A percentile compares a stretch with the other conserved stretches of the same genome.
These are phyloP conservation scores for Luscinia megarhynchos DNA, from an alignment of 2,797 vertebrate genomes.

Conservation along the genomic window DNA sequence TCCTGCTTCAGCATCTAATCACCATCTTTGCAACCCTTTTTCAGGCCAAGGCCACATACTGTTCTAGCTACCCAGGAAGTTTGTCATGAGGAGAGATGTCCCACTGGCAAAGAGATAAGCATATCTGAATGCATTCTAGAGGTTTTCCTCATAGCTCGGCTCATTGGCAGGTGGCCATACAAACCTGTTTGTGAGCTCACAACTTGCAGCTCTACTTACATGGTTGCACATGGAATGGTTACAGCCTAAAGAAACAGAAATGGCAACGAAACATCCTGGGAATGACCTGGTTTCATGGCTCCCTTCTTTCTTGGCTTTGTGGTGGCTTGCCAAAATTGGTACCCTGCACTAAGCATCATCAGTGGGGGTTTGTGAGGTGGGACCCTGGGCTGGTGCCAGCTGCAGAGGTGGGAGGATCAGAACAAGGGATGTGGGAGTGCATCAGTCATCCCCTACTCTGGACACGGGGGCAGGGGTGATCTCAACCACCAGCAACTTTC, in stretches of 20 bases:
- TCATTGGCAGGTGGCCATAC: not conserved
- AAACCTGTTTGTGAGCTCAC: not conserved
- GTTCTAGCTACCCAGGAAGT: not conserved
- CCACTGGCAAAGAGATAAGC: not conserved
- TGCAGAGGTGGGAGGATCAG: not conserved
- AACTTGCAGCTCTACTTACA: not conserved
- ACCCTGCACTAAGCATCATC: not conserved
- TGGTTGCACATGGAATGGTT: fast-evolving
- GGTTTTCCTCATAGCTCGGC: not conserved
- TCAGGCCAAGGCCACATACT: fast-evolving
- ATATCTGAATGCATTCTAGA: not conserved
- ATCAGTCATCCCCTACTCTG: not conserved
- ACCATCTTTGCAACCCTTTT: not conserved
- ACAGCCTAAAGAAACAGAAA: not conserved
- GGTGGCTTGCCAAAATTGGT: not conserved
- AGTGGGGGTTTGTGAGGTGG: not conserved
- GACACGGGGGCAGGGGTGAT: fast-evolving
- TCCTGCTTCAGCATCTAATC: not conserved
- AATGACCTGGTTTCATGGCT: not conserved
- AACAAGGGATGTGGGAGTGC: not conserved
- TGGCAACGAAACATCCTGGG: not conserved
- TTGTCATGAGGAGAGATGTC: not conserved
- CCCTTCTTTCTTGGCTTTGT: not conserved
- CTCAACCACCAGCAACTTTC: not conserved
- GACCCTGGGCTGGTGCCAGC: no score